Evolutionary conservation across 2,113 vertebrate genomes (phyloP).

Genomic region (Mustelus asterias): DNA sequence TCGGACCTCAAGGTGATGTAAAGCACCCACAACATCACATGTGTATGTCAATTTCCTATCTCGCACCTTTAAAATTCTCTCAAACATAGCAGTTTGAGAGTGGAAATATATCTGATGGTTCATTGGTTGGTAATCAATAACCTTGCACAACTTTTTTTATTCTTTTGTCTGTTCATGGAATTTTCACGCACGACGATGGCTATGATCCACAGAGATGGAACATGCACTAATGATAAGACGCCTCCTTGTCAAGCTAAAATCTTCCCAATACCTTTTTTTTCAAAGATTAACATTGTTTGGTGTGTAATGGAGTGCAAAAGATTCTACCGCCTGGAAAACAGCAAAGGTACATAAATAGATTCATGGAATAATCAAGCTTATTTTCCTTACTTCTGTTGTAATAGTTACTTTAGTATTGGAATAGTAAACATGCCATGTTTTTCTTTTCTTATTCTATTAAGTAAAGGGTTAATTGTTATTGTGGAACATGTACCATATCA

Average conservation of each 20-base stretch:
- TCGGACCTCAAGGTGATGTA: background rate
- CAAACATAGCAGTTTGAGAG: background rate
- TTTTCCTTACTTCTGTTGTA: background rate
- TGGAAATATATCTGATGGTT: background rate
- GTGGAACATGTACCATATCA: background rate
- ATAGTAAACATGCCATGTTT: background rate
- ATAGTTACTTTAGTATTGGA: background rate
- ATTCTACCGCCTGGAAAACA: background rate
- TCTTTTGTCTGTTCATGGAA: background rate
- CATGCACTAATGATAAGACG: background rate
- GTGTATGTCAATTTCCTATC: background rate
- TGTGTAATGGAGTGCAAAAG: background rate
- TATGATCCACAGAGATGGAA: background rate
- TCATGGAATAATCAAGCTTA: background rate
- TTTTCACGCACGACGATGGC: background rate
- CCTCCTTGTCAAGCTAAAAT: background rate
- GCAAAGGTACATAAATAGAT: background rate
- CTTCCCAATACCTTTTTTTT: background rate
- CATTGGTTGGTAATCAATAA: background rate
- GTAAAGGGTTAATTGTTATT: background rate
- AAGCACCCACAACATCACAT: background rate
- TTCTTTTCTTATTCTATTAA: background rate
- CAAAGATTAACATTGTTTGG: background rate
- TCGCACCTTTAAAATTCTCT: background rate
- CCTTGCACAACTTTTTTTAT: background rate